Evolutionary conservation across 2,888 invertebrate genomes (phyloP).

Genomic region (Anaspis maculata): DNA sequence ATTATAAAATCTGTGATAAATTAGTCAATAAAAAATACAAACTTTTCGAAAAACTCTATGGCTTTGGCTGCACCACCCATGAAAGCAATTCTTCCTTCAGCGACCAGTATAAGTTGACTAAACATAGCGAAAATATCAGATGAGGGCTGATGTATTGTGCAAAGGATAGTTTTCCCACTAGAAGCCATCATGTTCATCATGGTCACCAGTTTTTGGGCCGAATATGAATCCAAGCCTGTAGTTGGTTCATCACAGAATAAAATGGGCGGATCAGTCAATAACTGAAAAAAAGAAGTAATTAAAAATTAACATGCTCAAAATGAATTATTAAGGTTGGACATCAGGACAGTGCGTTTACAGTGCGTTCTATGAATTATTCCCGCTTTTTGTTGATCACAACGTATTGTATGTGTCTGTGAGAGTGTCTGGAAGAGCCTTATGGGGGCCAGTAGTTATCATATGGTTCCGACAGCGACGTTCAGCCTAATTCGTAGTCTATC

Average conservation of each 20-base stretch:
- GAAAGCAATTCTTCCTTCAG: slow-evolving; percentile 81
- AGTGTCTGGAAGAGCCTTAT: too few relatives aligned
- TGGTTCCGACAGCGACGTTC: too few relatives aligned
- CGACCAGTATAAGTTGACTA: slow-evolving; percentile 67
- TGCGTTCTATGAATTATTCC: too few relatives aligned
- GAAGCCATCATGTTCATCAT: slow-evolving; percentile 62
- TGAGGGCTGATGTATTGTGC: slow-evolving; percentile 92
- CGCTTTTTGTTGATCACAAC: too few relatives aligned
- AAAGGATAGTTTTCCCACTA: slow-evolving; percentile 77
- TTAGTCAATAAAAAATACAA: too few relatives aligned
- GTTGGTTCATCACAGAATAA: slow-evolving; percentile 96
- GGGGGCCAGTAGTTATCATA: too few relatives aligned
- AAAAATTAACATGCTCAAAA: slow-evolving; percentile 4
- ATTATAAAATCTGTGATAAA: too few relatives aligned
- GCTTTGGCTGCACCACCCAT: slow-evolving; percentile 64
- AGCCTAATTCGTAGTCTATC: too few relatives aligned
- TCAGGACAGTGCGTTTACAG: too few relatives aligned
- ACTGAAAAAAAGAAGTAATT: slow-evolving; percentile 40
- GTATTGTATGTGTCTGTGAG: too few relatives aligned
- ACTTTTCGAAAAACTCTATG: slow-evolving; percentile 63
- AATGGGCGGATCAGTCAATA: slow-evolving; percentile 82
- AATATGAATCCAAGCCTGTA: slow-evolving; percentile 86
- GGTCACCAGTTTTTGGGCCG: slow-evolving; percentile 75
- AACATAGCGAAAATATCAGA: slow-evolving; percentile 81
- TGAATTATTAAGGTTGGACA: slow-evolving; percentile 2